Evolutionary conservation across 1,140 invertebrate genomes (phyloP).

Genomic region (Drosophila tropicalis): DNA sequence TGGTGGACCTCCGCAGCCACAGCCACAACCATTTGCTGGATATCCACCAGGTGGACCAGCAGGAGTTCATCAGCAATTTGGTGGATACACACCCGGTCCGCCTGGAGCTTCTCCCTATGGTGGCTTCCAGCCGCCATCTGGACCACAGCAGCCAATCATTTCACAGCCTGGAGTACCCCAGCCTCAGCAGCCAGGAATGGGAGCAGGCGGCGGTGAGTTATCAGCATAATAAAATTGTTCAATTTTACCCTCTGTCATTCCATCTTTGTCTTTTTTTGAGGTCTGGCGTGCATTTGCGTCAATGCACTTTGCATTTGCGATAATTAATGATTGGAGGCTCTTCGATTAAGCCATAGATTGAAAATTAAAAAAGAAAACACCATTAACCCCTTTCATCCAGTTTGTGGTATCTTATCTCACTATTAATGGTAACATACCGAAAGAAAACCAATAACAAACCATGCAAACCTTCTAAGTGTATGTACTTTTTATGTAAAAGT

Average conservation of each 20-base stretch:
- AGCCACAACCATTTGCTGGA: constrained; percentile 46
- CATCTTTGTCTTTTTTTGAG: not conserved
- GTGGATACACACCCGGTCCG: constrained; percentile 47
- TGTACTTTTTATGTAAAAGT: too few relatives aligned
- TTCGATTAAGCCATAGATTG: too few relatives aligned
- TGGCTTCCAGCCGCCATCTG: constrained; percentile 22
- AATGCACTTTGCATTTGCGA: too few relatives aligned
- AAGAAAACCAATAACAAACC: too few relatives aligned
- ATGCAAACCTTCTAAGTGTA: too few relatives aligned
- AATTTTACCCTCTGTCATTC: not conserved
- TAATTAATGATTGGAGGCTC: too few relatives aligned
- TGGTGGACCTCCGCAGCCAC: constrained; percentile 31
- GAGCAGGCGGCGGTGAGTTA: constrained; percentile 58
- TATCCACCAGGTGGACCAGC: constrained; percentile 43
- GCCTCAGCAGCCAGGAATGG: constrained; percentile 46
- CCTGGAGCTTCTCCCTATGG: constrained; percentile 25
- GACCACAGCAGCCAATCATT: constrained; percentile 60
- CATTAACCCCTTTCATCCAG: too few relatives aligned
- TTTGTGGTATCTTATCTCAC: too few relatives aligned
- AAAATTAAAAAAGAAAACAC: too few relatives aligned
- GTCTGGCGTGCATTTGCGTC: too few relatives aligned
- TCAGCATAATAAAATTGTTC: constrained; percentile 3
- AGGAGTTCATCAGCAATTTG: constrained; percentile 34
- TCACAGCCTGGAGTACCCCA: constrained; percentile 68
- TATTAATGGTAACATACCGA: too few relatives aligned